These are phyloP conservation scores for Palythoa caribaeorum DNA, from an alignment of 92 coral and sea anemone species.

Conservation along the genomic window DNA sequence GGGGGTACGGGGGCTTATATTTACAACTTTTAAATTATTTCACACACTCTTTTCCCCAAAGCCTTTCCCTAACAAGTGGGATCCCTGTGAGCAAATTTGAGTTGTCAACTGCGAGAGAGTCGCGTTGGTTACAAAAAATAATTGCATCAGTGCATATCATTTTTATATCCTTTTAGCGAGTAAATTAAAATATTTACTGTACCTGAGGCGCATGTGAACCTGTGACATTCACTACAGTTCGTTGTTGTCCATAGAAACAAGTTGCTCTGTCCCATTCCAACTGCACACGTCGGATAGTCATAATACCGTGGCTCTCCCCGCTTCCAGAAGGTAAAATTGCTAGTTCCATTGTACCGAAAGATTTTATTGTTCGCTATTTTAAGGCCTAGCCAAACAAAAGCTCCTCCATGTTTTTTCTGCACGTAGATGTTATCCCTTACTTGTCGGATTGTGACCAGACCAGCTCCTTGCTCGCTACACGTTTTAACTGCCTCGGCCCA, in stretches of 20 bases:
- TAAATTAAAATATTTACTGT: neutral
- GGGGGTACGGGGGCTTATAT: too few relatives aligned
- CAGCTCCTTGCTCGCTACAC: constrained; percentile 8
- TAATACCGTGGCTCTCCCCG: neutral
- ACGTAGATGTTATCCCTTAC: constrained; percentile 6
- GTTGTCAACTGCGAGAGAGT: too few relatives aligned
- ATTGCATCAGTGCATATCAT: too few relatives aligned
- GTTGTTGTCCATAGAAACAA: neutral
- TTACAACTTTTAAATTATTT: too few relatives aligned
- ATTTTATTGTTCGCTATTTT: neutral
- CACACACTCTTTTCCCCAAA: too few relatives aligned
- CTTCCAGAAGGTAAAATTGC: constrained; percentile 24
- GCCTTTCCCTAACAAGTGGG: too few relatives aligned
- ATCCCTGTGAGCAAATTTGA: too few relatives aligned
- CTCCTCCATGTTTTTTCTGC: constrained; percentile 7
- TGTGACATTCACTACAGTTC: constrained; percentile 8
- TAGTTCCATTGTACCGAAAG: constrained; percentile 5
- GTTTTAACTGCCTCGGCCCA: neutral
- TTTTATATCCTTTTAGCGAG: too few relatives aligned
- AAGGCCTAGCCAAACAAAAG: constrained; percentile 11
- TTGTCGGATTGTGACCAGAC: neutral
- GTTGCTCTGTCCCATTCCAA: neutral
- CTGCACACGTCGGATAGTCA: neutral
- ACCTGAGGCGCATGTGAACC: constrained; percentile 26
- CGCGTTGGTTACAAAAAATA: too few relatives aligned